phyloP scores from a whole-genome alignment of 2,113 vertebrate species.

The Oostethus manadensis region DNA sequence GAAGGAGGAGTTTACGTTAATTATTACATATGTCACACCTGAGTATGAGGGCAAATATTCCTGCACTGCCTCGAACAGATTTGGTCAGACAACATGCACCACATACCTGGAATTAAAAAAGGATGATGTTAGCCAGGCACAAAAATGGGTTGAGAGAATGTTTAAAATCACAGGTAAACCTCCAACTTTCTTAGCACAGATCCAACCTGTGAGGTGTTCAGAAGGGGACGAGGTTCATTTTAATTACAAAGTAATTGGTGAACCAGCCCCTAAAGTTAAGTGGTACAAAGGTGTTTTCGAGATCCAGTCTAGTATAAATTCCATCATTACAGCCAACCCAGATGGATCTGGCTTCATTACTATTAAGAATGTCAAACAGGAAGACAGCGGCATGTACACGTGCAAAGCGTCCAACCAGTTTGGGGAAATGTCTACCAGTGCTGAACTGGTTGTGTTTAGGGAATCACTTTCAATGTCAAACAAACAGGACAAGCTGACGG shows the following conservation, averaged over 20 bases:
- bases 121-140: constrained; percentile 54
- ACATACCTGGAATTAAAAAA: constrained; percentile 76
- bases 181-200: constrained; percentile 72
- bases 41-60: constrained; percentile 84
- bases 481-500: constrained; percentile 47
- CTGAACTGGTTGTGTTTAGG: constrained; percentile 75
- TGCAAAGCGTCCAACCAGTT: constrained; percentile 78
- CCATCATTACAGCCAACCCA: constrained; percentile 64
- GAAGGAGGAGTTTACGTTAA: constrained; percentile 77
- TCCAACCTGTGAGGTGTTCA: constrained; percentile 69
- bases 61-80: constrained; percentile 77
- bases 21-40: constrained; percentile 71
- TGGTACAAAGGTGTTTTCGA: constrained; percentile 78
- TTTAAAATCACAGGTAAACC: constrained; percentile 70
- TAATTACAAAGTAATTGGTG: constrained; percentile 71
- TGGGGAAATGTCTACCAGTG: constrained; percentile 75
- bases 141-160: constrained; percentile 72
- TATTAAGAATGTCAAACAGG: constrained; percentile 62
- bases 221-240: constrained; percentile 75
- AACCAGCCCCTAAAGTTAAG: constrained; percentile 71
- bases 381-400: constrained; percentile 77
- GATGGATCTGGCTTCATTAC: constrained; percentile 80
- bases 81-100: constrained; percentile 75
- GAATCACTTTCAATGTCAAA: constrained; percentile 50
- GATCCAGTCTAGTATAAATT: constrained; percentile 66